Evolutionary conservation across 30 jellyfish, hydroid and myxozoan genomes (phyloP), one percentile per base, ranked within the genome.

Genomic region (Sanderia malayensis): DNA sequence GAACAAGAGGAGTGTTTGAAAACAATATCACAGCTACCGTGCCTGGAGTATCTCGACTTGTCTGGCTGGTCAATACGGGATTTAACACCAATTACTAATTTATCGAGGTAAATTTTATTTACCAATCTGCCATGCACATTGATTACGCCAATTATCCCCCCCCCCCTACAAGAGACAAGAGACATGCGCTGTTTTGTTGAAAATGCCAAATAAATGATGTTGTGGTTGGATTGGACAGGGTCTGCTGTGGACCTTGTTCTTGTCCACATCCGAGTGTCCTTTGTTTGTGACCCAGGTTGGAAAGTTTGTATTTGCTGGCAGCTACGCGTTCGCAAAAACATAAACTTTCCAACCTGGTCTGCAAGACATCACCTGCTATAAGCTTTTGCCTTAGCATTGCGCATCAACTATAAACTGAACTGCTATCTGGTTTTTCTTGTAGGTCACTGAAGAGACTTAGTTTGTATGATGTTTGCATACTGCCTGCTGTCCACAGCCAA

Each of bases 371-470:
- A n/a, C n/a, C n/a, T n/a, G n/a, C n/a, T n/a, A n/a, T n/a, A n/a
- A n/a, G n/a, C n/a, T n/a, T n/a, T n/a, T n/a, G n/a, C n/a, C n/a
- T n/a, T n/a, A n/a, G n/a, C n/a, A n/a, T n/a, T n/a, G n/a, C n/a
- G n/a, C n/a, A n/a, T n/a, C n/a, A n/a, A n/a, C n/a, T n/a, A n/a
- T n/a, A n/a, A n/a, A n/a, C n/a, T n/a, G n/a, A n/a, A n/a, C n/a
- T n/a, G n/a, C n/a, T n/a, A n/a, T n/a, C n/a, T n/a, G n/a, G 24
- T 31, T 58, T 32, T 11, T 25, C 11, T 67, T 64, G 7, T 34
- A 84, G 95, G 18, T 23, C 95, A 26, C 57, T 86, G 17, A 32
- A 64, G 72, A 78, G 78, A 60, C 89, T 86, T 28, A 79, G 49
- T 30, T 41, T 86, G 27, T 73, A 45, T 61, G 58, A 86, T 24